Percentiles rank a stretch among this genome's conserved stretches.
Evolutionary conservation across 2,797 vertebrate genomes (phyloP).

Genomic region (Thalassophryne amazonica): DNA sequence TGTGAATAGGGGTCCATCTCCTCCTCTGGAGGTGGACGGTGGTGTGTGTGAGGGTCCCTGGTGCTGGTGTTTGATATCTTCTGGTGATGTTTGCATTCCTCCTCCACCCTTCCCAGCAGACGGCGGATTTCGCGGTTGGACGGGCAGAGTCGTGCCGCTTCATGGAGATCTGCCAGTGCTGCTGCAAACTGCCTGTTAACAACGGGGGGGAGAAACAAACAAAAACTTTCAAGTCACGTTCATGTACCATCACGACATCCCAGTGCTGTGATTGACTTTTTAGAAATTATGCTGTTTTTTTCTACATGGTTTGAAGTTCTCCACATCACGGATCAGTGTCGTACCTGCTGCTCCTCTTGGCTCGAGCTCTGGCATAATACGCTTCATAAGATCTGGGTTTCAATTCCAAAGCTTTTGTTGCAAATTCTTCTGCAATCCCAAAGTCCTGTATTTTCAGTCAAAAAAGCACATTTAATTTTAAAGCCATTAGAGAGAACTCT

Average conservation of each 20-base stretch:
- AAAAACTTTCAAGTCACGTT: constrained; percentile 33
- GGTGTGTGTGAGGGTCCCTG: constrained; percentile 77
- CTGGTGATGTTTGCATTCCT: constrained; percentile 91
- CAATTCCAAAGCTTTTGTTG: constrained; percentile 93
- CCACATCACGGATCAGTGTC: neutral
- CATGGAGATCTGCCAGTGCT: constrained; percentile 90
- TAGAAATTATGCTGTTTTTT: neutral
- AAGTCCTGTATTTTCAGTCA: constrained; percentile 84
- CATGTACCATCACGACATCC: neutral
- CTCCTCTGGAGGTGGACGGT: constrained; percentile 57
- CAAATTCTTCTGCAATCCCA: constrained; percentile 97
- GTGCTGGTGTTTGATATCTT: constrained; percentile 75
- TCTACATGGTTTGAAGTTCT: neutral
- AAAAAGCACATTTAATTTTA: constrained; percentile 11
- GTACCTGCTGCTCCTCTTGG: constrained; percentile 98
- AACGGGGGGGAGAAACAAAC: constrained; percentile 26
- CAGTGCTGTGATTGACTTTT: constrained; percentile 7
- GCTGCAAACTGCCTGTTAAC: constrained; percentile 87
- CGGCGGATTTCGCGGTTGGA: constrained; percentile 92
- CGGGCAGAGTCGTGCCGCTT: constrained; percentile 91
- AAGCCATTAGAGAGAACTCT: neutral
- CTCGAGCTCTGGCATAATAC: constrained; percentile 93
- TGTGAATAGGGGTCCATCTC: constrained; percentile 60
- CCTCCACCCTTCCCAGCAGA: constrained; percentile 90
- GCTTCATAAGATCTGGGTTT: constrained; percentile 96